Conservation (phyloP, 2,888 invertebrate species). For the Halictus ligatus region DNA sequence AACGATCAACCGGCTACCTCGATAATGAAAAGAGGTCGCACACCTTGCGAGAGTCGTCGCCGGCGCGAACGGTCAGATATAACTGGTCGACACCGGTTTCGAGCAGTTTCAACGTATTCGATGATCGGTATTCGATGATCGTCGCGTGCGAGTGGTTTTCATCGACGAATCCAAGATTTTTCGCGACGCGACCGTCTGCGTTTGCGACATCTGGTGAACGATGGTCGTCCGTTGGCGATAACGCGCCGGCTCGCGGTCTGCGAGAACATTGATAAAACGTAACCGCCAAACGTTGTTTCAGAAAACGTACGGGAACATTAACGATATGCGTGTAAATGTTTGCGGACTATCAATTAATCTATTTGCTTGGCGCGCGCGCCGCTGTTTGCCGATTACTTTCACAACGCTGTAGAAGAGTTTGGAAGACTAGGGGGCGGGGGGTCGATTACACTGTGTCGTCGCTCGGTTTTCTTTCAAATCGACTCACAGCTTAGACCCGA, state of each 20-base stretch:
- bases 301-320: background rate
- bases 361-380: conserved; percentile 23
- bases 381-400: background rate
- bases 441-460: too few relatives aligned
- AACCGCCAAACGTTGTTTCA: background rate
- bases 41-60: background rate
- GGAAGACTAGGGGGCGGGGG: background rate
- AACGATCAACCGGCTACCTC: background rate
- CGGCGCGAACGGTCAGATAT: conserved; percentile 30
- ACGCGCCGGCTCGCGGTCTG: background rate
- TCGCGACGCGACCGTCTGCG: background rate
- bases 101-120: conserved; percentile 55
- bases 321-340: background rate
- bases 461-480: too few relatives aligned
- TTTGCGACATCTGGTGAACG: background rate
- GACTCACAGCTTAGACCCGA: too few relatives aligned
- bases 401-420: background rate
- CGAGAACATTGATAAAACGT: background rate
- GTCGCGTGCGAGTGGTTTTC: background rate
- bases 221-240: background rate
- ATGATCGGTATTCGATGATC: background rate
- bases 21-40: background rate
- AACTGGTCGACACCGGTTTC: conserved; percentile 72
- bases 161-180: background rate
- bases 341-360: background rate